Percentiles rank a stretch among this genome's conserved stretches.
Conservation (phyloP, 2,113 vertebrate species). For the Anoplopoma fimbria region DNA sequence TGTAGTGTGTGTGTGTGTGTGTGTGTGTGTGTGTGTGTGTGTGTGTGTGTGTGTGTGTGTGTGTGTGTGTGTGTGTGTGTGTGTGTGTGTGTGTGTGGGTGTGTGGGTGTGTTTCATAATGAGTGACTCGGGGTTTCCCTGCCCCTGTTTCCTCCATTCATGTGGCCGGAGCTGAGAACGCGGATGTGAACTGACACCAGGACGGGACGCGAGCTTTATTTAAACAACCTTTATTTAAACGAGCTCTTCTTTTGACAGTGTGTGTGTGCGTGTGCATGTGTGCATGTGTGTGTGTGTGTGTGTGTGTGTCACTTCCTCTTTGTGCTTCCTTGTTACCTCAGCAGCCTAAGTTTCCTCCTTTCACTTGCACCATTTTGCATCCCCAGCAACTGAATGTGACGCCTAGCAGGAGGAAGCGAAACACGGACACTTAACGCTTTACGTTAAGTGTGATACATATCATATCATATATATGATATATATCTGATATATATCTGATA, state of each 20-base stretch:
- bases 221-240: slow-evolving; percentile 37
- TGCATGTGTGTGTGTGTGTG: neutral
- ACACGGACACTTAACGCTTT: neutral
- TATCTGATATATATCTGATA: too few species aligned
- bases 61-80: neutral
- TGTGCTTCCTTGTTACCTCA: slow-evolving; percentile 34
- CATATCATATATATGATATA: too few species aligned
- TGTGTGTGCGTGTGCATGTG: slow-evolving; percentile 1
- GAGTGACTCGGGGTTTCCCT: slow-evolving; percentile 72
- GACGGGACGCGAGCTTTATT: slow-evolving; percentile 25
- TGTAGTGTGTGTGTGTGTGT: neutral
- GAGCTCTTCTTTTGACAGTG: slow-evolving; percentile 23
- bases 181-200: too few species aligned
- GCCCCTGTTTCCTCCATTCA: slow-evolving; percentile 79
- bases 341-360: slow-evolving; percentile 51
- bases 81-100: neutral
- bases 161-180: slow-evolving; percentile 75
- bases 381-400: slow-evolving; percentile 6
- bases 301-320: slow-evolving; percentile 32
- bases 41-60: neutral
- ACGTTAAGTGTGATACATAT: too few species aligned
- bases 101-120: slow-evolving; percentile 48
- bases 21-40: neutral
- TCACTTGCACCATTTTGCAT: slow-evolving; percentile 47
- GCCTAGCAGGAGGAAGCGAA: slow-evolving; percentile 10